Evolutionary conservation across 2,797 vertebrate species (phyloP).

Genomic region (Alfaro cultratus): DNA sequence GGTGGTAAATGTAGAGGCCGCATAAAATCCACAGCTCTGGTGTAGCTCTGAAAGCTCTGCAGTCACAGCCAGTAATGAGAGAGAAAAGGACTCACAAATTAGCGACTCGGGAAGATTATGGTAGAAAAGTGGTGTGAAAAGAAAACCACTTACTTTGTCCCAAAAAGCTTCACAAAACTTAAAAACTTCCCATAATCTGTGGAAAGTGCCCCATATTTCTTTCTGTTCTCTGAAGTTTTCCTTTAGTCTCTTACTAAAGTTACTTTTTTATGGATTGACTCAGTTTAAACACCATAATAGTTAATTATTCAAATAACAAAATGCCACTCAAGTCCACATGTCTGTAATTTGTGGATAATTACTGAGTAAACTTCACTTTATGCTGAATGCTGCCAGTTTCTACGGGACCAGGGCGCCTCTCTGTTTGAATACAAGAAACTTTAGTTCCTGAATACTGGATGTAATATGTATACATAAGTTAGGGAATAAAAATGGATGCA

Average conservation of each 20-base stretch:
- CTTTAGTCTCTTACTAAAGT: not conserved
- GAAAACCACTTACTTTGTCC: not conserved
- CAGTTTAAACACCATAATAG: not conserved
- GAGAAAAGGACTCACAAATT: not conserved
- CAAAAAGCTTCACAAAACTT: not conserved
- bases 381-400: not conserved
- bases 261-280: not conserved
- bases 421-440: not conserved
- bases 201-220: not conserved
- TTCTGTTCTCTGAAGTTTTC: not conserved
- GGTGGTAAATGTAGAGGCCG: not conserved
- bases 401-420: not conserved
- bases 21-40: not conserved
- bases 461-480: not conserved
- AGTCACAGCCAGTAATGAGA: not conserved
- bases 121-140: not conserved
- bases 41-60: not conserved
- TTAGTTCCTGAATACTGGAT: not conserved
- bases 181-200: not conserved
- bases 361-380: not conserved
- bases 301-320: not conserved
- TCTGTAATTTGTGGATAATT: not conserved
- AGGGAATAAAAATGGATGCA: not conserved
- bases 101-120: not conserved
- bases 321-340: not conserved